Evolutionary conservation across 2,888 invertebrate genomes (phyloP), one percentile per base, ranked within the genome.

Genomic region (Stegophylla sp.): DNA sequence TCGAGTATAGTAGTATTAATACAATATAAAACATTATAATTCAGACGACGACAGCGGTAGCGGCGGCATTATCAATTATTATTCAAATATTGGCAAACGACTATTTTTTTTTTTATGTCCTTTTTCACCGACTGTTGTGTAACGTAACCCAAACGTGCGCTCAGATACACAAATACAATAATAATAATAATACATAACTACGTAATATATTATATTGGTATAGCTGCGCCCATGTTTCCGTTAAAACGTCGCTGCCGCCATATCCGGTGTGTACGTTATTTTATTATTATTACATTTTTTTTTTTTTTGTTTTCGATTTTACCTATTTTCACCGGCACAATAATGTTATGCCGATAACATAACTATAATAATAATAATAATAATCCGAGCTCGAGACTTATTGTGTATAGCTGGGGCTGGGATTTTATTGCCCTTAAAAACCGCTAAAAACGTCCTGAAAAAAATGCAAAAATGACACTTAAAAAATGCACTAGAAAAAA

Each of bases 1-100:
- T 12, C 56, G n/a, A 43, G 56, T 61, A 20, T 43, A n/a, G n/a
- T n/a, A n/a, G n/a, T n/a, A n/a, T n/a, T n/a, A 26, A 53, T 53
- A 71, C 61, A 45, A 48, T 13, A 28, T n/a, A n/a, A n/a, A n/a
- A n/a, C 28, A 74, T 74, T 74, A 74, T 74, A 63, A 74, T 74
- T 63, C 63, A 74, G 48, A 12, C 63, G 17, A 48, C 34, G 45
- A 20, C 61, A 23, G 48, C 28, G 73, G 28, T 61, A 45, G 61
- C 28, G 45, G 59, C 73, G 43, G 43, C n/a, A 15, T 20, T 63
- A 74, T 74, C 74, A 74, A 74, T 74, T 63, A 74, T 74, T 63
- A 74, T 74, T 63, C 48, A 63, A 74, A 63, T 75, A 75, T 64
- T 66, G 34, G 51, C n/a, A n/a, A n/a, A n/a, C 53, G 41, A 64